Evolutionary conservation across 2,888 invertebrate species (phyloP).

Genomic region (Cephonodes hylas): DNA sequence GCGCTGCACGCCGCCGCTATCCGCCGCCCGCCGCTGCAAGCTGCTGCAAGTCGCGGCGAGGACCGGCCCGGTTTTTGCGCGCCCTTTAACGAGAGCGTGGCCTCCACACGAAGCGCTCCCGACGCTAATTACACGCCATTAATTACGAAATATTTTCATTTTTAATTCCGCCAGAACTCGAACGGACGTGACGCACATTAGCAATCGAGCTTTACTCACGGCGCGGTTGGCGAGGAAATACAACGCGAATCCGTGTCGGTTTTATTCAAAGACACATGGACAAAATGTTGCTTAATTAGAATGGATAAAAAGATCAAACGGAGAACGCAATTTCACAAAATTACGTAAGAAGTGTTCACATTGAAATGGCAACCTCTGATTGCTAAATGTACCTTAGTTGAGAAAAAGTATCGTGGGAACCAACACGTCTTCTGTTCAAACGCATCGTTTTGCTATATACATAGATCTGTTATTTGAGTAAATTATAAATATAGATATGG

Average conservation of each 20-base stretch:
- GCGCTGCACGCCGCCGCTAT: slow-evolving; percentile 46
- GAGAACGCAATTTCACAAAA: neutral
- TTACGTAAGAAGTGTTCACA: neutral
- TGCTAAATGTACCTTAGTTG: neutral
- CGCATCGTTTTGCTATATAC: neutral
- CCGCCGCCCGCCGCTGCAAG: neutral
- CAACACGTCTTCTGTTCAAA: neutral
- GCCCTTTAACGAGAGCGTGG: slow-evolving; percentile 53
- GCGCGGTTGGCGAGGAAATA: slow-evolving; percentile 25
- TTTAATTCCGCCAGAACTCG: slow-evolving; percentile 43
- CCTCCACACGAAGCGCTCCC: slow-evolving; percentile 45
- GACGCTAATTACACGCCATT: slow-evolving; percentile 63
- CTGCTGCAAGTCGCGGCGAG: slow-evolving; percentile 14
- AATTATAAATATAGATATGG: too few species aligned
- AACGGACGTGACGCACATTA: slow-evolving; percentile 54
- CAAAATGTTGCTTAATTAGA: neutral
- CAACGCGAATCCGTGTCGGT: slow-evolving; percentile 23
- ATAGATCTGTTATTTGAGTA: too few species aligned
- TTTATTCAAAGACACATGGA: neutral
- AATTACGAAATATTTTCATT: slow-evolving; percentile 62
- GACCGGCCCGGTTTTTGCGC: slow-evolving; percentile 44
- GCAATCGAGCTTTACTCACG: slow-evolving; percentile 50
- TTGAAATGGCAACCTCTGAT: neutral
- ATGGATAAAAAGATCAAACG: neutral
- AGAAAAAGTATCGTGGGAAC: neutral